Evolutionary conservation across 2,888 invertebrate genomes (phyloP), one percentile per base, ranked within the genome.

Genomic region (Nymphalis polychloros): DNA sequence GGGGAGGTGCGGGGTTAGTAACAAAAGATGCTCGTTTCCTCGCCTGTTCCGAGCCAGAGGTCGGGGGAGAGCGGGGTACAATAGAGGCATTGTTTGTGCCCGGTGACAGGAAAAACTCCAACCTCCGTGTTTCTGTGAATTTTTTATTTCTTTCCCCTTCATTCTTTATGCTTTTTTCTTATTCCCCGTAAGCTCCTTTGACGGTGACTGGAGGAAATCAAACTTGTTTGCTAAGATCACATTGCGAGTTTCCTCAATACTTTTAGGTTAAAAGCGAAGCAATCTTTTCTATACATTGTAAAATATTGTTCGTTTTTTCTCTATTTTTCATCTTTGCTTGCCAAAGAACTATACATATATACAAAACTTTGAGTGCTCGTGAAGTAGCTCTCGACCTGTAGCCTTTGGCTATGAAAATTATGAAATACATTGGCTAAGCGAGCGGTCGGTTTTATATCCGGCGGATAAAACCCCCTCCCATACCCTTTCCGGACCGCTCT

Each of bases 21-120:
- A 92, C 92, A 92, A 92, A 92, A 92, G 92, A 89, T 88, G 91
- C 89, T 92, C 92, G 91, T 92, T 92, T 91, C 91, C 92, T 88
- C 83, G 75, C 79, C 82, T 79, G 84, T 79, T 81, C 84, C 77
- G 81, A 76, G 78, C 79, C 76, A 78, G 78, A 78, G 81, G 83
- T 76, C 74, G 75, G 75, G 77, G 76, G 75, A 77, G 76, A 73
- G 72, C 73, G 76, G 74, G 65, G 78, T 83, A 92, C 91, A 91
- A 90, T 91, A 78, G 88, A 84, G 82, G 84, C 87, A 92, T 92
- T 92, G 92, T 92, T 92, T 92, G 90, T 91, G 87, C 88, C 88
- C 91, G 90, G 90, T 91, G 92, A 91, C 92, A 90, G 92, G 92
- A 92, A 92, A 92, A 92, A 91, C 92, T 90, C 89, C 91, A 86